A percentile compares a stretch with the other conserved stretches of the same genome.
Conservation (phyloP, 2,888 invertebrate genomes). For the Schrankia costaestrigalis region DNA sequence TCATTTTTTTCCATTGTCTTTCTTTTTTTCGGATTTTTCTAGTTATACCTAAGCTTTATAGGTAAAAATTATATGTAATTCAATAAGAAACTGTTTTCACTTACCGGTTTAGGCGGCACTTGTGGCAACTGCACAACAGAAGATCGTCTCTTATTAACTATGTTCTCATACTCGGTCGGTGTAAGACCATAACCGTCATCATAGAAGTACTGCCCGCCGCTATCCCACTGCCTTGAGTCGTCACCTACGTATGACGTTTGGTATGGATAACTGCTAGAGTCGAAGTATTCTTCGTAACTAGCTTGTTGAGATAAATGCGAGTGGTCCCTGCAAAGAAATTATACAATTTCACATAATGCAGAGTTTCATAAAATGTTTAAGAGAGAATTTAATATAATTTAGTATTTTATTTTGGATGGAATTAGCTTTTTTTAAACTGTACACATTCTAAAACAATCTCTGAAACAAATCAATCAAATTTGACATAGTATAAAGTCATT, state of each 20-base stretch:
- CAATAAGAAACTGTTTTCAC: neutral
- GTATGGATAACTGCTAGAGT: constrained; percentile 83
- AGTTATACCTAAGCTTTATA: neutral
- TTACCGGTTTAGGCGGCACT: constrained; percentile 70
- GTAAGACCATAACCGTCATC: constrained; percentile 68
- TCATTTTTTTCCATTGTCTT: no score
- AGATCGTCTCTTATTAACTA: constrained; percentile 77
- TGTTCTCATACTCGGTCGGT: constrained; percentile 80
- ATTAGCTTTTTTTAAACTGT: no score
- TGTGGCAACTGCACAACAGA: constrained; percentile 77
- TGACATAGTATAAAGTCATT: no score
- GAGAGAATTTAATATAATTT: no score
- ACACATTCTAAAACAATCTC: no score
- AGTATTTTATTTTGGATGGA: no score
- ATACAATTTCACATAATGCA: no score
- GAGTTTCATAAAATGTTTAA: no score
- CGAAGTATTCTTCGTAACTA: constrained; percentile 85
- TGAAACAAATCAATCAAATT: no score
- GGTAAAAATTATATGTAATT: neutral
- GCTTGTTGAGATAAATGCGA: constrained; percentile 69
- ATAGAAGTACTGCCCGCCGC: constrained; percentile 81
- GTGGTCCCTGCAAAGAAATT: constrained; percentile 67
- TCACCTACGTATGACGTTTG: constrained; percentile 79
- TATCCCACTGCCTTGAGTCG: constrained; percentile 87
- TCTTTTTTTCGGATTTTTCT: no score